Conservation (phyloP, 2,797 vertebrate genomes). For the Hypotaenidia philippensis region DNA sequence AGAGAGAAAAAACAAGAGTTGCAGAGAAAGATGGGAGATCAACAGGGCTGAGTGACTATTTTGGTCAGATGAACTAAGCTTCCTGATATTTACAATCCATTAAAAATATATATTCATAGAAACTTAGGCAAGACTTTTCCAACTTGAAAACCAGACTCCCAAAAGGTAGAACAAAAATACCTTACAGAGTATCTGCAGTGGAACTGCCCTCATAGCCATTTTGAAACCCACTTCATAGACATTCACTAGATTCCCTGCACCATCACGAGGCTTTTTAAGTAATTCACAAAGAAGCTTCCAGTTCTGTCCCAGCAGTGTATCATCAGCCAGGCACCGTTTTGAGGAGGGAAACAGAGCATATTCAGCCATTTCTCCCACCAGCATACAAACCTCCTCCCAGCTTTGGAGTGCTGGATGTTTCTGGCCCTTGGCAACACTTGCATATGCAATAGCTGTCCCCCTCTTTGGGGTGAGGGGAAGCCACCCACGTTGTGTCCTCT, state of each 20-base stretch:
- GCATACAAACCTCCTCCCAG: neutral
- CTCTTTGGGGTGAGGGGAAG: neutral
- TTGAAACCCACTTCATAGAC: neutral
- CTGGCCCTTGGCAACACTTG: neutral
- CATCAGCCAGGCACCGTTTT: neutral
- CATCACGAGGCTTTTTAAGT: neutral
- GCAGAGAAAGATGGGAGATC: neutral
- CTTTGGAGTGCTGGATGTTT: neutral
- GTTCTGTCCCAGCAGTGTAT: neutral
- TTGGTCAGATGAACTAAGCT: neutral
- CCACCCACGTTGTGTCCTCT: neutral
- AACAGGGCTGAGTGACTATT: neutral
- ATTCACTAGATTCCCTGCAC: neutral
- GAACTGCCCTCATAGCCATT: neutral
- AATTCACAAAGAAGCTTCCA: neutral
- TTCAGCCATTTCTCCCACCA: neutral
- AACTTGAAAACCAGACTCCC: neutral
- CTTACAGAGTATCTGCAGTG: neutral
- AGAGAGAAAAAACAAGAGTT: neutral
- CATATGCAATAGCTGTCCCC: neutral
- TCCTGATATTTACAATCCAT: neutral
- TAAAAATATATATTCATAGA: neutral
- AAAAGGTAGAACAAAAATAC: neutral
- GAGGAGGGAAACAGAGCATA: neutral
- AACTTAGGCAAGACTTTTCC: neutral